phyloP scores from a whole-genome alignment of 2,888 invertebrate species.

The Dugesia japonica region DNA sequence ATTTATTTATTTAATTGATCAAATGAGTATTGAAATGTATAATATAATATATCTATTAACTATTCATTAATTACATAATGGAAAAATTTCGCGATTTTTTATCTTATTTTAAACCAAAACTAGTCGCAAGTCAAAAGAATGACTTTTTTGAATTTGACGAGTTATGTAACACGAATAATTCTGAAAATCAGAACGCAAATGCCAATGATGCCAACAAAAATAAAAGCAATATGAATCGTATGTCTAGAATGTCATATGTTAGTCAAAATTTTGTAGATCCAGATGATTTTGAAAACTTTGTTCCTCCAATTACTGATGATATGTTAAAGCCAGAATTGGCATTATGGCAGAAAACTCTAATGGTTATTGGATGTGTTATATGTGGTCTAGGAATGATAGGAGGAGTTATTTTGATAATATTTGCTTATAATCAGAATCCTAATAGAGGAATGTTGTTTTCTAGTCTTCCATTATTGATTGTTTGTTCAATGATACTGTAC shows the following conservation, averaged over 20 bases:
- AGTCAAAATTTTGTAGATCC: neutral
- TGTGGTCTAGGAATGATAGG: neutral
- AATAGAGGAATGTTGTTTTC: neutral
- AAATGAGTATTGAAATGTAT: too few species aligned
- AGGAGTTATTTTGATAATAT: neutral
- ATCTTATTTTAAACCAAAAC: too few species aligned
- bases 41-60: too few species aligned
- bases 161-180: neutral
- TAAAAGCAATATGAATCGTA: neutral
- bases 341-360: neutral
- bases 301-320: neutral
- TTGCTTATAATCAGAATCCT: neutral
- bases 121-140: neutral
- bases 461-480: neutral
- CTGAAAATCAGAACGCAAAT: neutral
- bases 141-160: neutral
- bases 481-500: neutral
- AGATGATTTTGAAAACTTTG: constrained; percentile 4
- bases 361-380: neutral
- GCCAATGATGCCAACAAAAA: neutral
- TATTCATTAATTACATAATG: too few species aligned
- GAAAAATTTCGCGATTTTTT: too few species aligned
- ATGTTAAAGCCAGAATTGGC: constrained; percentile 13
- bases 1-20: too few species aligned
- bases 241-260: neutral